phyloP scores from a whole-genome alignment of 1,140 invertebrate genomes.

The Nautilus pompilius region DNA sequence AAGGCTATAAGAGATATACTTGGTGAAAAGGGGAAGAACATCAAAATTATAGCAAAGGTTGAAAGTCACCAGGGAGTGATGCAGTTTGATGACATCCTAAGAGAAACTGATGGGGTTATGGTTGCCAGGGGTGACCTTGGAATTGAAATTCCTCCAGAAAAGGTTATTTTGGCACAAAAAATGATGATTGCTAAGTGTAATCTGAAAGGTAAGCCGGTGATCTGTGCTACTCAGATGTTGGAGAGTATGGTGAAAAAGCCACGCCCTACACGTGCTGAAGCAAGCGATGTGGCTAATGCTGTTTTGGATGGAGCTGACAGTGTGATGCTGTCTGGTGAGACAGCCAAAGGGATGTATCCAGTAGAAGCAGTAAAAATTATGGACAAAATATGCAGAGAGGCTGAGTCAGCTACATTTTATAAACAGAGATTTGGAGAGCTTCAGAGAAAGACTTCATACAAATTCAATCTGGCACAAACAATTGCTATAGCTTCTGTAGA shows the following conservation, averaged over 20 bases:
- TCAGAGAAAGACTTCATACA: constrained; percentile 64
- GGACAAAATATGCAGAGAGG: constrained; percentile 94
- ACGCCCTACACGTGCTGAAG: constrained; percentile 88
- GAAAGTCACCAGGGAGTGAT: constrained; percentile 93
- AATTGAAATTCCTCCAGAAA: constrained; percentile 95
- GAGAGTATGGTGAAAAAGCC: constrained; percentile 97
- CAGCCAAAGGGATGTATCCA: constrained; percentile 93
- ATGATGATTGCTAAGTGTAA: constrained; percentile 78
- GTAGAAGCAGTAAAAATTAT: constrained; percentile 75
- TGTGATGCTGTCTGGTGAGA: constrained; percentile 95
- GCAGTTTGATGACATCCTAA: constrained; percentile 89
- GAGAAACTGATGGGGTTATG: constrained; percentile 93
- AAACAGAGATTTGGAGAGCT: constrained; percentile 85
- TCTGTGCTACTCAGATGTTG: constrained; percentile 90
- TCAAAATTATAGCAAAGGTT: constrained; percentile 92
- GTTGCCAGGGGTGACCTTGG: constrained; percentile 91
- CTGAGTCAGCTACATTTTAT: constrained; percentile 94
- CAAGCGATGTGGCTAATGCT: constrained; percentile 93
- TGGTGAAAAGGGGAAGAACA: constrained; percentile 86
- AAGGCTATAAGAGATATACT: constrained; percentile 82
- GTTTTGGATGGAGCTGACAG: constrained; percentile 96
- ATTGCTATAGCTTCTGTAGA: constrained; percentile 92
- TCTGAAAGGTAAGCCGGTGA: constrained; percentile 83
- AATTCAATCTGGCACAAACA: constrained; percentile 82
- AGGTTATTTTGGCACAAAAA: constrained; percentile 96